Percentiles rank a stretch among this genome's conserved stretches.
Conservation (phyloP, 2,888 invertebrate species). For the Subacronicta megacephala region DNA sequence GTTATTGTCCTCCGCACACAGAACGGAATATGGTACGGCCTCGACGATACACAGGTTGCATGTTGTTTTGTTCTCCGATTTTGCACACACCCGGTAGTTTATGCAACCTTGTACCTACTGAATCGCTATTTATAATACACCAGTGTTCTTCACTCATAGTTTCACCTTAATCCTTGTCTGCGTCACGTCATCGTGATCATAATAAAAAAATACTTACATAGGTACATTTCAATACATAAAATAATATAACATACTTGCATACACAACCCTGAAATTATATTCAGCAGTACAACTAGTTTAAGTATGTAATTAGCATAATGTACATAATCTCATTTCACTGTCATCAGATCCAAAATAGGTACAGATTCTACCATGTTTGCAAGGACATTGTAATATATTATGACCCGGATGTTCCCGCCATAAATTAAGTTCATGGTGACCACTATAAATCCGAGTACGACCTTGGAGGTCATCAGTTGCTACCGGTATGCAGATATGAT, state of each 20-base stretch:
- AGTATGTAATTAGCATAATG: too few species aligned
- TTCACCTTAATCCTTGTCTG: constrained; percentile 32
- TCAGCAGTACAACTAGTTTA: too few species aligned
- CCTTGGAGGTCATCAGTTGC: constrained; percentile 16
- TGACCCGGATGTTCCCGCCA: constrained; percentile 14
- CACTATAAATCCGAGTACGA: constrained; percentile 15
- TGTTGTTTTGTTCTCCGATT: constrained; percentile 30
- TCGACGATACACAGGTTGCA: constrained; percentile 26
- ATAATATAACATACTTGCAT: too few species aligned
- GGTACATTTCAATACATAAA: too few species aligned
- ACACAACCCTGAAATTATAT: too few species aligned
- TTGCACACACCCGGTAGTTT: constrained; percentile 22
- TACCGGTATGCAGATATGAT: not conserved
- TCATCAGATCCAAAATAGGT: not conserved
- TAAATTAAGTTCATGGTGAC: constrained; percentile 39
- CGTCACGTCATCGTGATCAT: constrained; percentile 8
- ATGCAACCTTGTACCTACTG: constrained; percentile 41
- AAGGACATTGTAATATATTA: constrained; percentile 27
- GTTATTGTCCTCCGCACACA: constrained; percentile 42
- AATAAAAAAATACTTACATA: too few species aligned
- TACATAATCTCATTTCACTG: too few species aligned
- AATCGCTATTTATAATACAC: constrained; percentile 25
- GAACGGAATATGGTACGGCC: constrained; percentile 53
- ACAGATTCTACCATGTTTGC: not conserved
- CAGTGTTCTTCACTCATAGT: constrained; percentile 22